These are phyloP conservation scores for Megastigmus dorsalis DNA, from an alignment of 2,888 invertebrate species.

Conservation along the genomic window DNA sequence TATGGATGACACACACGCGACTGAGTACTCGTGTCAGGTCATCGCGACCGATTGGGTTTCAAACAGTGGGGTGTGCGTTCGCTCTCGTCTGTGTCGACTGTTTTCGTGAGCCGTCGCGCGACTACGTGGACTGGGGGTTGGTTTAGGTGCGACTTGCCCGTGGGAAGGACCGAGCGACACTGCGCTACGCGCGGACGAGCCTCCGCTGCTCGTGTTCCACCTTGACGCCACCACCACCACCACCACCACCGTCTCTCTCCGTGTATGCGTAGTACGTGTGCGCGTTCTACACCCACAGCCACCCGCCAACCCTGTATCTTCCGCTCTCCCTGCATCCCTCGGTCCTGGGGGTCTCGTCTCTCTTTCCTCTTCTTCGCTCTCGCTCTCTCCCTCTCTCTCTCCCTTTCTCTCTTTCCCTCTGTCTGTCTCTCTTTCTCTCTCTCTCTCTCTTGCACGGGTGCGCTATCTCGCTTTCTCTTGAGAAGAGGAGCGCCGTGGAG, in stretches of 20 bases:
- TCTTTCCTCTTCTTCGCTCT: constrained; percentile 27
- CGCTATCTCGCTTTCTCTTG: too few relatives aligned
- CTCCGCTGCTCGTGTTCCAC: constrained; percentile 38
- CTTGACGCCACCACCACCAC: constrained; percentile 44
- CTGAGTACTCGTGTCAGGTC: constrained; percentile 52
- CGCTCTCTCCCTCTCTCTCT: background rate
- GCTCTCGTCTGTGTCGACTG: background rate
- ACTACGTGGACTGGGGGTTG: too few relatives aligned
- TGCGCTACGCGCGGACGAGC: constrained; percentile 58
- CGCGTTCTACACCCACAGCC: constrained; percentile 48
- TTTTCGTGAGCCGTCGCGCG: too few relatives aligned
- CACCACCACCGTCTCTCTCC: constrained; percentile 38
- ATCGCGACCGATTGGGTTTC: background rate
- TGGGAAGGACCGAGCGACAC: constrained; percentile 69
- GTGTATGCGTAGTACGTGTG: constrained; percentile 22
- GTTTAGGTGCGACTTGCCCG: constrained; percentile 60
- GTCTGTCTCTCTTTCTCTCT: constrained; percentile 18
- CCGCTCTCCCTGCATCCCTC: constrained; percentile 27
- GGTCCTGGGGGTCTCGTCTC: constrained; percentile 27
- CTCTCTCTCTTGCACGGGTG: too few relatives aligned
- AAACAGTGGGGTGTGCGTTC: too few relatives aligned
- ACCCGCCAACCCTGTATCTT: constrained; percentile 49
- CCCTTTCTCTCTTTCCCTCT: constrained; percentile 30
- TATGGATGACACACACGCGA: background rate
- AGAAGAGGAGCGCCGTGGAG: too few relatives aligned